Conservation (phyloP, 2,113 vertebrate species). For the Macquaria australasica region DNA sequence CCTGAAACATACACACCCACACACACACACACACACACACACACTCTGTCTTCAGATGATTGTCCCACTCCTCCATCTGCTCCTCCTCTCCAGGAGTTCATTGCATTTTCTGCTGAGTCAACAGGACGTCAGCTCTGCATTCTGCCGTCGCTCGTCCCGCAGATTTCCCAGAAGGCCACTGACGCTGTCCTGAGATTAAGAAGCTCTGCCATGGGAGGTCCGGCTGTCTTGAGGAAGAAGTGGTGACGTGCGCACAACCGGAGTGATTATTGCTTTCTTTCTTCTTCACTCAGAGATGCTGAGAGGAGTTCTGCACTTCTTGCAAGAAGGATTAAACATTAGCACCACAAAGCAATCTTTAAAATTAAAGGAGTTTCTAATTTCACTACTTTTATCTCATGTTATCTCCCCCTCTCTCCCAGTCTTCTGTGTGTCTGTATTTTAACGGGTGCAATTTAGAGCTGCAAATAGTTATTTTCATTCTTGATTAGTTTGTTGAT, state of each 20-base stretch:
- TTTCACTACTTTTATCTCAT: neutral
- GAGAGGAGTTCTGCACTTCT: neutral
- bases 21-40: slow-evolving; percentile 18
- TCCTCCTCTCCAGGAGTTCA: slow-evolving; percentile 48
- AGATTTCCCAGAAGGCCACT: slow-evolving; percentile 71
- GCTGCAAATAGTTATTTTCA: neutral
- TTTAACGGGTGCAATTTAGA: neutral
- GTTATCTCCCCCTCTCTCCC: no score
- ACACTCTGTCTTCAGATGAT: slow-evolving; percentile 16
- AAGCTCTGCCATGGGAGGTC: slow-evolving; percentile 9
- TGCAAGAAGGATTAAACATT: neutral
- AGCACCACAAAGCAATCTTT: neutral
- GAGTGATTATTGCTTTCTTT: slow-evolving; percentile 20
- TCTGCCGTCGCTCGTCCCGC: neutral
- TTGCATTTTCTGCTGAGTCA: slow-evolving; percentile 59
- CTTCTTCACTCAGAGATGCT: neutral
- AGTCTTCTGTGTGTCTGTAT: neutral
- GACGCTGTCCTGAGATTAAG: slow-evolving; percentile 47
- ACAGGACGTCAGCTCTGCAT: slow-evolving; percentile 26
- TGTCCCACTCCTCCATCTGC: slow-evolving; percentile 48
- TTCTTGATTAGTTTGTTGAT: neutral
- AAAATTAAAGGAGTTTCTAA: neutral
- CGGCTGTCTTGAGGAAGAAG: neutral
- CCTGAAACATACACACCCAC: neutral
- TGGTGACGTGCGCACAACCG: neutral